Evolutionary conservation across 2,888 invertebrate species (phyloP).

Genomic region (Brassicogethes aeneus): DNA sequence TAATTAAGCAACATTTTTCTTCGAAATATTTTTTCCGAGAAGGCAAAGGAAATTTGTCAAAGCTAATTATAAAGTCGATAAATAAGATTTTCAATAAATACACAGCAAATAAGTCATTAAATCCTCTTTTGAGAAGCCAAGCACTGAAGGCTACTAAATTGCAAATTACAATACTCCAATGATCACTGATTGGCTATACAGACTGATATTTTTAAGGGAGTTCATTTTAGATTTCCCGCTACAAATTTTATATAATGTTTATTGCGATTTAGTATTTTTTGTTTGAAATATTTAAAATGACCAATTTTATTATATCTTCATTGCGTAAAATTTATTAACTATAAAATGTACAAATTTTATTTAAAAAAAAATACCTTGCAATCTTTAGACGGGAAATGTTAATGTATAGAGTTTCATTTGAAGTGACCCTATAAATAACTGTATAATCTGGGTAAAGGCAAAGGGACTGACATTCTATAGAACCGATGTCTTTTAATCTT

Average conservation of each 20-base stretch:
- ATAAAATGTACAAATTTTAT: too few species aligned
- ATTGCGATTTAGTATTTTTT: too few species aligned
- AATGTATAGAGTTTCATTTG: not conserved
- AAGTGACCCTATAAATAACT: not conserved
- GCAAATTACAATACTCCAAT: slow-evolving; percentile 37
- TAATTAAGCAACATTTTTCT: too few species aligned
- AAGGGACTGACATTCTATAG: not conserved
- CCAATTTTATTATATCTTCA: too few species aligned
- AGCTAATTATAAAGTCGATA: not conserved
- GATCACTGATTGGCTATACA: slow-evolving; percentile 39
- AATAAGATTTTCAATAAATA: not conserved
- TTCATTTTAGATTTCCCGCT: too few species aligned
- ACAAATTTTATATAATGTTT: too few species aligned
- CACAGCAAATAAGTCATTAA: not conserved
- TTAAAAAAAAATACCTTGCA: too few species aligned
- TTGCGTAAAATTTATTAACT: too few species aligned
- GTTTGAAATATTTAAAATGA: too few species aligned
- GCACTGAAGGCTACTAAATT: slow-evolving; percentile 24
- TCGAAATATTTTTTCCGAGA: too few species aligned
- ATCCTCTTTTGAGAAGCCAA: not conserved
- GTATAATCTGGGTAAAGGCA: not conserved
- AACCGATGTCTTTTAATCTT: slow-evolving; percentile 1
- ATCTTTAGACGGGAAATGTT: not conserved
- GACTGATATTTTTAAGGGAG: too few species aligned
- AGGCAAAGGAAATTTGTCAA: not conserved